Evolutionary conservation across 2,113 vertebrate genomes (phyloP).

Genomic region (Nansenia antarctica): DNA sequence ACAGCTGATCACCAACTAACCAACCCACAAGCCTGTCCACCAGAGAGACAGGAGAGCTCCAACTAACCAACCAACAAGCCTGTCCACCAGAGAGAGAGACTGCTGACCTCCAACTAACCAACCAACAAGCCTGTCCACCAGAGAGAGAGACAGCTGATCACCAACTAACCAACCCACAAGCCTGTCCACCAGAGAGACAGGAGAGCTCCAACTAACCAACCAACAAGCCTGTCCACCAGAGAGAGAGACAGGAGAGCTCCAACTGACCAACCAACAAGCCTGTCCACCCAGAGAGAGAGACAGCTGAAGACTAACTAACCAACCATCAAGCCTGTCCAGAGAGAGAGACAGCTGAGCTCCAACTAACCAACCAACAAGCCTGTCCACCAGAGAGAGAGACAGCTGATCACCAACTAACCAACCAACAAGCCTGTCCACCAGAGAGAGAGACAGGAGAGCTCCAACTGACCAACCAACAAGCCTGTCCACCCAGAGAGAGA

Average conservation of each 20-base stretch:
- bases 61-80: neutral
- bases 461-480: no score
- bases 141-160: neutral
- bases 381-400: neutral
- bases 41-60: neutral
- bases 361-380: neutral
- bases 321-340: no score
- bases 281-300: neutral
- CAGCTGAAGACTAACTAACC: no score
- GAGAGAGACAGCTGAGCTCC: neutral
- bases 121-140: neutral
- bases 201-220: neutral
- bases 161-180: no score
- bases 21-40: no score
- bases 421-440: neutral
- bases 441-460: neutral
- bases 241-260: neutral
- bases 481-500: no score
- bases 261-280: neutral
- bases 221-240: neutral
- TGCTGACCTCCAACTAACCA: no score
- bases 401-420: no score
- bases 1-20: no score
- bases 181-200: no score
- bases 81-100: neutral